Conservation (phyloP, 2,888 invertebrate species). For the Euplagia quadripunctaria region DNA sequence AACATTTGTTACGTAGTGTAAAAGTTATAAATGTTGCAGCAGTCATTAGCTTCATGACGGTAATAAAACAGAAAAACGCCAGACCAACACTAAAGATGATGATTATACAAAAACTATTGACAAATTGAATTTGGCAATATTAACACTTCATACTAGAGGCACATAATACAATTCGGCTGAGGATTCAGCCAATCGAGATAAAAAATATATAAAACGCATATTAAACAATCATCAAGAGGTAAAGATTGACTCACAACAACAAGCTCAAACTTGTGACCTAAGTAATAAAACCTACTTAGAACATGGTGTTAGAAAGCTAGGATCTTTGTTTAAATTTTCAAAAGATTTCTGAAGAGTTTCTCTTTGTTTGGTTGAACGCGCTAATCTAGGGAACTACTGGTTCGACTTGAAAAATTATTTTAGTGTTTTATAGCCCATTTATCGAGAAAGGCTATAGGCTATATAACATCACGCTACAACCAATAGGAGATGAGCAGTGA, state of each 20-base stretch:
- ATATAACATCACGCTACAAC: too few relatives aligned
- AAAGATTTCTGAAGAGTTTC: too few relatives aligned
- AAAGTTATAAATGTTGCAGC: conserved; percentile 72
- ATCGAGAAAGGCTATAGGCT: too few relatives aligned
- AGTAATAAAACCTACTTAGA: conserved; percentile 60
- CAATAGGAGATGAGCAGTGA: too few relatives aligned
- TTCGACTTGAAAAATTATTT: too few relatives aligned
- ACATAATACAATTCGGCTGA: conserved; percentile 55
- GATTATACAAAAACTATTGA: conserved; percentile 73
- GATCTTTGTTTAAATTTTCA: too few relatives aligned
- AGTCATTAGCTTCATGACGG: conserved; percentile 68
- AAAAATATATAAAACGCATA: conserved; percentile 61
- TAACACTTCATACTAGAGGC: conserved; percentile 57
- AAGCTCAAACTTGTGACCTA: conserved; percentile 53
- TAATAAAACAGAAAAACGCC: conserved; percentile 69
- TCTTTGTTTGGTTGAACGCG: too few relatives aligned
- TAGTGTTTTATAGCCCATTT: too few relatives aligned
- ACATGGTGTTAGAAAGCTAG: neutral
- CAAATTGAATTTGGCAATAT: conserved; percentile 77
- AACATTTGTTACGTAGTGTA: conserved; percentile 56
- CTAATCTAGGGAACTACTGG: too few relatives aligned
- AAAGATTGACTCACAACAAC: conserved; percentile 57
- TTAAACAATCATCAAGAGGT: conserved; percentile 61
- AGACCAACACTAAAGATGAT: conserved; percentile 60
- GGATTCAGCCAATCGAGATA: conserved; percentile 53